Percentiles rank a stretch among this genome's conserved stretches.
Evolutionary conservation across 2,888 invertebrate species (phyloP).

Genomic region (Lucinisca nassula): DNA sequence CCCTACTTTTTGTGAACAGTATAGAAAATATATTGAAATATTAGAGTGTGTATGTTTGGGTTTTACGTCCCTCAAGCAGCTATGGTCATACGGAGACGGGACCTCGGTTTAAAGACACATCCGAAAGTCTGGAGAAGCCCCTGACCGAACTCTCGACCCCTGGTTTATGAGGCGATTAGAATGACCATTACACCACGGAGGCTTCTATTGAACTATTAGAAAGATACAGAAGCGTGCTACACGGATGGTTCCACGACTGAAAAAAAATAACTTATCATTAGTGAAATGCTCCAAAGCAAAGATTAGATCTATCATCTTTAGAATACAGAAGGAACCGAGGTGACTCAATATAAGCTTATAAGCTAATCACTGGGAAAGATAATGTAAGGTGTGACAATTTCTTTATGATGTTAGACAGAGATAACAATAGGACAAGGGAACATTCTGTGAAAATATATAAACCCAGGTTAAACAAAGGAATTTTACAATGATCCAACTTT

Average conservation of each 20-base stretch:
- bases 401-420: neutral
- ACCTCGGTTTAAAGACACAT: no score
- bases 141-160: no score
- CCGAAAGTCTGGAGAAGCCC: no score
- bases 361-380: neutral
- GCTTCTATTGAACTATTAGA: neutral
- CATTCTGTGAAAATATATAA: neutral
- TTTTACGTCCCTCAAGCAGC: no score
- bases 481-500: neutral
- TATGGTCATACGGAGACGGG: no score
- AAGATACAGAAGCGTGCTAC: neutral
- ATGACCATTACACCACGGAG: no score
- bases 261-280: neutral
- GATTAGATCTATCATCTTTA: neutral
- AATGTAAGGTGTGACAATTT: neutral
- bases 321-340: neutral
- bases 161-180: no score
- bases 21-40: neutral
- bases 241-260: neutral
- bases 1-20: no score
- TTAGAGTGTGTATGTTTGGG: no score
- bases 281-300: neutral
- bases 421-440: neutral
- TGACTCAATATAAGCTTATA: neutral
- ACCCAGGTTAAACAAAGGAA: neutral